Evolutionary conservation across 2,113 vertebrate genomes (phyloP).

Genomic region (Osmerus eperlanus): DNA sequence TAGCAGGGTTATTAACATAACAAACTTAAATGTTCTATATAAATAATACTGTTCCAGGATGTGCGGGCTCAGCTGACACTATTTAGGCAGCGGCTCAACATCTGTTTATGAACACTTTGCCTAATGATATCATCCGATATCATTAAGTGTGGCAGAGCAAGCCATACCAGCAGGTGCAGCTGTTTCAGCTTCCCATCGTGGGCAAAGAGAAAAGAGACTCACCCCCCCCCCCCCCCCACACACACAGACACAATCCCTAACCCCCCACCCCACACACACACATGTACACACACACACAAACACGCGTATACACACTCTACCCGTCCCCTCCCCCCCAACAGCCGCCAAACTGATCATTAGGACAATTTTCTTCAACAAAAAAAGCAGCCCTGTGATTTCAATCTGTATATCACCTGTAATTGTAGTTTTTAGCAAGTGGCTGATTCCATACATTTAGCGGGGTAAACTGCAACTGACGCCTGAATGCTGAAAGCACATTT

Average conservation of each 20-base stretch:
- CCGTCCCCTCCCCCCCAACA: constrained; percentile 73
- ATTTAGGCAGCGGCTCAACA: constrained; percentile 99
- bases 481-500: constrained; percentile 89
- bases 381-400: constrained; percentile 99
- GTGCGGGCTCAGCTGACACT: constrained; percentile 97
- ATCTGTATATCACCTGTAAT: constrained; percentile 99
- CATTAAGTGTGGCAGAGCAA: constrained; percentile 98
- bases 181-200: constrained; percentile 89
- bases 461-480: constrained; percentile 85
- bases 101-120: constrained; percentile 99
- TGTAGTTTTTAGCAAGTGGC: constrained; percentile 98
- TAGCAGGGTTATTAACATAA: constrained; percentile 99
- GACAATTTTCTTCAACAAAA: constrained; percentile 98
- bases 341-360: constrained; percentile 97
- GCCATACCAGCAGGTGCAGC: constrained; percentile 97
- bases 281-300: constrained; percentile 59
- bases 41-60: constrained; percentile 99
- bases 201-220: constrained; percentile 81
- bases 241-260: constrained; percentile 10
- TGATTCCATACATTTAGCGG: constrained; percentile 99
- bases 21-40: constrained; percentile 99
- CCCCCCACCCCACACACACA: constrained; percentile 40
- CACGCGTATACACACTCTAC: constrained; percentile 83
- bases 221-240: constrained; percentile 71
- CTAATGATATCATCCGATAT: constrained; percentile 99